These are phyloP conservation scores for Drosophila watanabei DNA, from an alignment of 1,140 invertebrate genomes.

Conservation along the genomic window DNA sequence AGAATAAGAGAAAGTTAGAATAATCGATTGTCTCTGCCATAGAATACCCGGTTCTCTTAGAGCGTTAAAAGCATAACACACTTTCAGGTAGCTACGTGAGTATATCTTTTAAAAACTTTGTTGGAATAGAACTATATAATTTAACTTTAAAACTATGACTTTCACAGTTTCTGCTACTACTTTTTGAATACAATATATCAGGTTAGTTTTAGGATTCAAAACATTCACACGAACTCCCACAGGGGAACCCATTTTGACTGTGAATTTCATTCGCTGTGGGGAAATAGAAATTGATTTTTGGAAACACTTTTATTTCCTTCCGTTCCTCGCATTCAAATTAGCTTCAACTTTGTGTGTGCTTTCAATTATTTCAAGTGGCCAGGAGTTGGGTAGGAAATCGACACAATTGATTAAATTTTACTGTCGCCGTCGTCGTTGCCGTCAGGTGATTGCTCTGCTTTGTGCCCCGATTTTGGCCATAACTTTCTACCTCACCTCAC, in stretches of 20 bases:
- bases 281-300: conserved; percentile 46
- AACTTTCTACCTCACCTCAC: conserved; percentile 24
- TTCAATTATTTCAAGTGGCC: conserved; percentile 61
- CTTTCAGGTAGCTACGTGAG: background rate
- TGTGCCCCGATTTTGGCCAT: conserved; percentile 42
- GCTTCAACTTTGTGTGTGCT: conserved; percentile 62
- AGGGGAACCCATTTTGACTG: conserved; percentile 7
- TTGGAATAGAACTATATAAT: background rate
- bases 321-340: conserved; percentile 47
- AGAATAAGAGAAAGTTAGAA: background rate
- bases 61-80: background rate
- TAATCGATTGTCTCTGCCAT: background rate
- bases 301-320: conserved; percentile 43
- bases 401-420: conserved; percentile 78
- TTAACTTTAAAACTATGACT: background rate
- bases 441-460: conserved; percentile 61
- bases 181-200: background rate
- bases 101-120: background rate
- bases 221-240: background rate
- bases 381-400: conserved; percentile 36
- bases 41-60: background rate
- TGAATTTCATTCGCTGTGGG: conserved; percentile 11
- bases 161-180: background rate
- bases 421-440: conserved; percentile 31
- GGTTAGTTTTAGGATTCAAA: background rate